These are phyloP conservation scores for Amphiprion clarkii DNA, from an alignment of 2,797 vertebrate species.

Conservation along the genomic window DNA sequence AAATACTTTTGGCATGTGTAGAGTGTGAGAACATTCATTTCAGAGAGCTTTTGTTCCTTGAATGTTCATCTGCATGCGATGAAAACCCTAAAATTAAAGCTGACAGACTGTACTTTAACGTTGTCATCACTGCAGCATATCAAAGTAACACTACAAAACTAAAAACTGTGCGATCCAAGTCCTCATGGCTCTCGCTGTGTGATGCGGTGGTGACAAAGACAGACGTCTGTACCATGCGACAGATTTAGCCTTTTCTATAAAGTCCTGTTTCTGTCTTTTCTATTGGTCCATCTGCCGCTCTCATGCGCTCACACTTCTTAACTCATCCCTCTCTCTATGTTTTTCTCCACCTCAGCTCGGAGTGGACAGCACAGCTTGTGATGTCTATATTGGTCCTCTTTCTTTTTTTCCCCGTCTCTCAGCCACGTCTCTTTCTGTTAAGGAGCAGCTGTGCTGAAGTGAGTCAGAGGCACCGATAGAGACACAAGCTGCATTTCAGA, in stretches of 20 bases:
- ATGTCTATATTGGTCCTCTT: slow-evolving; percentile 76
- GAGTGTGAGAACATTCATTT: slow-evolving; percentile 23
- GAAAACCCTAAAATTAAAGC: slow-evolving; percentile 58
- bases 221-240: slow-evolving; percentile 43
- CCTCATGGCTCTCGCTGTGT: slow-evolving; percentile 20
- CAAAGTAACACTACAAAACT: slow-evolving; percentile 39
- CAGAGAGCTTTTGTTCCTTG: slow-evolving; percentile 35
- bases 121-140: slow-evolving; percentile 37
- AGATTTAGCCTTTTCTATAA: slow-evolving; percentile 66
- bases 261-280: slow-evolving; percentile 51
- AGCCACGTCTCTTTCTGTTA: slow-evolving; percentile 62
- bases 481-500: slow-evolving; percentile 48
- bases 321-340: slow-evolving; percentile 39
- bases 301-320: slow-evolving; percentile 59
- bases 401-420: slow-evolving; percentile 44
- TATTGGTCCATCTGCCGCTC: slow-evolving; percentile 69
- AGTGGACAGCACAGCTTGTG: slow-evolving; percentile 80
- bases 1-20: slow-evolving; percentile 30
- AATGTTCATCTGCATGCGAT: slow-evolving; percentile 50
- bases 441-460: slow-evolving; percentile 70
- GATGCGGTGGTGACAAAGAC: slow-evolving; percentile 49
- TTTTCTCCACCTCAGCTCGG: slow-evolving; percentile 52
- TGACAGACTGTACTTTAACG: slow-evolving; percentile 64
- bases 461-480: slow-evolving; percentile 61
- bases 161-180: slow-evolving; percentile 43